These are phyloP conservation scores for Ptychoptera contaminata DNA, from an alignment of 2,888 invertebrate genomes.

Conservation along the genomic window DNA sequence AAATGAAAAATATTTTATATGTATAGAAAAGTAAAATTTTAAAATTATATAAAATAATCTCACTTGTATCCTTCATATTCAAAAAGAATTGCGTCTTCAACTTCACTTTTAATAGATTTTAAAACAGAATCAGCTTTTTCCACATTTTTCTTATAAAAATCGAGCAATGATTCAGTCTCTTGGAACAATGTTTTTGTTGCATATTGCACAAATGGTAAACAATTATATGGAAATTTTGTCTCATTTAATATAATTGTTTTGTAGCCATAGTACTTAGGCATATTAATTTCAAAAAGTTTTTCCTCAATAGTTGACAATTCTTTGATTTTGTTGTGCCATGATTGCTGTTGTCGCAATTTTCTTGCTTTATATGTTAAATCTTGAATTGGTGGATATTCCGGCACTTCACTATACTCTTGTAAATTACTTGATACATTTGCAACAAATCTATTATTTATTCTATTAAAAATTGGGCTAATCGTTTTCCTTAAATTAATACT, in stretches of 20 bases:
- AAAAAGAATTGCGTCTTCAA: slow-evolving; percentile 49
- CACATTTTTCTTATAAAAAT: slow-evolving; percentile 36
- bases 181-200: slow-evolving; percentile 64
- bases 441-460: neutral
- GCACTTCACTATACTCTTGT: slow-evolving; percentile 23
- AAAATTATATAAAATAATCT: too few species aligned
- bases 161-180: slow-evolving; percentile 40
- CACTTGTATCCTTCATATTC: slow-evolving; percentile 43
- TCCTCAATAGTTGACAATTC: slow-evolving; percentile 60
- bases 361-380: slow-evolving; percentile 39
- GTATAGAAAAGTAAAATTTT: too few species aligned
- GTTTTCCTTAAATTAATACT: neutral
- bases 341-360: slow-evolving; percentile 31
- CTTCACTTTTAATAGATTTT: slow-evolving; percentile 36
- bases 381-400: slow-evolving; percentile 44
- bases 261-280: slow-evolving; percentile 71
- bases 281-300: slow-evolving; percentile 66
- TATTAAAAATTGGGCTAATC: neutral
- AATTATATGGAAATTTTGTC: slow-evolving; percentile 44
- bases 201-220: slow-evolving; percentile 51
- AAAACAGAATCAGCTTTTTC: slow-evolving; percentile 32
- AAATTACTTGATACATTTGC: neutral
- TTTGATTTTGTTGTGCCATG: slow-evolving; percentile 42
- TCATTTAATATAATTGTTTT: slow-evolving; percentile 45
- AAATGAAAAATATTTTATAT: neutral